These are phyloP conservation scores for Listronotus bonariensis DNA, from an alignment of 1,140 invertebrate species.

Conservation along the genomic window DNA sequence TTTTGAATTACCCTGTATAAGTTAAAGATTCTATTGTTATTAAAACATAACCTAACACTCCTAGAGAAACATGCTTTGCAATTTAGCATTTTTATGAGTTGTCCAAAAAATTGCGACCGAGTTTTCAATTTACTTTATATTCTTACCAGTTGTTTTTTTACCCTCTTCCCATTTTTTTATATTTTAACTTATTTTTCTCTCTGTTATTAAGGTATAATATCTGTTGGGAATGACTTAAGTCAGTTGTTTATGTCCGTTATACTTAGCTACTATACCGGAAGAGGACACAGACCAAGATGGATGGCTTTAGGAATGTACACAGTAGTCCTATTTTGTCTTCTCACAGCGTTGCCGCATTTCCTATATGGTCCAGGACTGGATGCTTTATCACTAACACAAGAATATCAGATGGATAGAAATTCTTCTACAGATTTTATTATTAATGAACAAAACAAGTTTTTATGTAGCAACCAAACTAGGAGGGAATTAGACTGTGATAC, in stretches of 20 bases:
- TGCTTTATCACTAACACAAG: slow-evolving; percentile 66
- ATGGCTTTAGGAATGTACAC: slow-evolving; percentile 72
- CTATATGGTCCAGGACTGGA: slow-evolving; percentile 74
- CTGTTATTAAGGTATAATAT: slow-evolving; percentile 64
- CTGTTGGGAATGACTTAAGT: slow-evolving; percentile 71
- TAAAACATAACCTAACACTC: no score
- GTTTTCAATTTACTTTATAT: no score
- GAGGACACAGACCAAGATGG: slow-evolving; percentile 72
- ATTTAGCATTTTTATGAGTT: no score
- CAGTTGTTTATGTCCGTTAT: slow-evolving; percentile 64
- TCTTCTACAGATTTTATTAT: slow-evolving; percentile 52
- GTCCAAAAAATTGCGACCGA: no score
- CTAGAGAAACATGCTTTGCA: no score
- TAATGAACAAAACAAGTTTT: slow-evolving; percentile 53
- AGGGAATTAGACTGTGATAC: slow-evolving; percentile 59
- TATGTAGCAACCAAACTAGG: slow-evolving; percentile 48
- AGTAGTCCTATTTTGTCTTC: slow-evolving; percentile 70
- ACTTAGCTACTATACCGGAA: slow-evolving; percentile 70
- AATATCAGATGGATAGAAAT: slow-evolving; percentile 60
- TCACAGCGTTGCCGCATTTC: slow-evolving; percentile 73
- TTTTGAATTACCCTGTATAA: no score
- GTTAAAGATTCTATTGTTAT: no score
- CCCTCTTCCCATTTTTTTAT: no score
- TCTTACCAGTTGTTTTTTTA: no score
- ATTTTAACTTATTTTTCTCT: no score